Base-by-base conservation (phyloP, 2,797 vertebrate genomes). In the Basileuterus tristriatus region DNA sequence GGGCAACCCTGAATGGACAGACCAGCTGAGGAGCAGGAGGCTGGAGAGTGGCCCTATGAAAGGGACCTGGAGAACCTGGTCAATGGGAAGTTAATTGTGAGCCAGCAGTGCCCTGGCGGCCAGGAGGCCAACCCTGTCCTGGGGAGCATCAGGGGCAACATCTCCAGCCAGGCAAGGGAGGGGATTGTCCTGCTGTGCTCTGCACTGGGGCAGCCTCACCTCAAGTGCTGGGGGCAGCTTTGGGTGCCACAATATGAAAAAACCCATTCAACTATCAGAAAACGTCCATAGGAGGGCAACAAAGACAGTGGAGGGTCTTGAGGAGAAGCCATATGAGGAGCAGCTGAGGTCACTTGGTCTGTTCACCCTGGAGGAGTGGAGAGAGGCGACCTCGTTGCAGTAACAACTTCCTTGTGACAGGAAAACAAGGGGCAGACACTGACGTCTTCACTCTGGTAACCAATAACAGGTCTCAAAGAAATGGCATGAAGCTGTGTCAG, bases 111-210 rank as follows among this genome's bases (percentile, higher is more conserved):
- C 27, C 27, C 18, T 75, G 86, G 26, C 7, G 37, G 36, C 19
- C 62, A 82, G 22, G 8, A 68, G 22, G 8, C 7, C 26, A 29
- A 1, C 0, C 0, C 0, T 49, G 22, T 37, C 15, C 70, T 56
- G 70, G 13, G 18, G 15, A 0, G 3, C 34, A 82, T 20, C 22
- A 24, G 23, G 13, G 11, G 18, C n/a, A 47, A 41, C 26, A 68
- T 27, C 0, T 0, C 21, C 47, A 75, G 22, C 18, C 0, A 0
- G 15, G 41, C 1, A 13, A 68, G 36, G 55, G 32, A 43, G 8
- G 11, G 8, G 43, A 43, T 49, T n/a, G 13, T 69, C 36, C 36
- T 0, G 0, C 49, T 69, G 49, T 69, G 9, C 43, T 69, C 49
- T 43, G 27, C 2, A 0, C 11, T 56, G 43, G 11, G 2, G 11